These are phyloP conservation scores for Achroia grisella DNA, from an alignment of 1,140 invertebrate species.

Conservation along the genomic window DNA sequence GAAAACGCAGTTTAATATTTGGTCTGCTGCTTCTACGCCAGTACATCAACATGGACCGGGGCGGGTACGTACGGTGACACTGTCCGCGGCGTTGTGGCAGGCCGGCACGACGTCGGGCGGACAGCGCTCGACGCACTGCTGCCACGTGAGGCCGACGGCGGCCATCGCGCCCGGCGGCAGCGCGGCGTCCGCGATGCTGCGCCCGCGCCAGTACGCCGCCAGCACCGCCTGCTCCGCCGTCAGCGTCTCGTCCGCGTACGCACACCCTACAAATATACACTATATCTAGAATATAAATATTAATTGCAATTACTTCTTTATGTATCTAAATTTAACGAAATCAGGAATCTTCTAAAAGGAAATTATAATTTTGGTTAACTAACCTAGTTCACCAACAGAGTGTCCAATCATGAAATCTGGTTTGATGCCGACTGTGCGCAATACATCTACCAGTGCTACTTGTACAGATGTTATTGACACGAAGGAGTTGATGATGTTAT, in stretches of 20 bases:
- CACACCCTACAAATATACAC: slow-evolving; percentile 83
- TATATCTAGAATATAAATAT: no score
- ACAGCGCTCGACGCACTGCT: slow-evolving; percentile 83
- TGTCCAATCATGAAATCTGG: slow-evolving; percentile 97
- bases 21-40: no score
- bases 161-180: slow-evolving; percentile 87
- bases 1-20: no score
- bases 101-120: slow-evolving; percentile 87
- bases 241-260: slow-evolving; percentile 96
- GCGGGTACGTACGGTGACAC: slow-evolving; percentile 82
- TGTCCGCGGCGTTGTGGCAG: slow-evolving; percentile 95
- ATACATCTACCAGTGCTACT: slow-evolving; percentile 91
- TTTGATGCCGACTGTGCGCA: slow-evolving; percentile 84
- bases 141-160: slow-evolving; percentile 91
- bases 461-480: slow-evolving; percentile 96
- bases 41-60: no score
- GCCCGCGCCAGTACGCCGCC: slow-evolving; percentile 94
- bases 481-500: slow-evolving; percentile 91
- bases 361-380: slow-evolving; percentile 7
- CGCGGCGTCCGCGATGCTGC: slow-evolving; percentile 86
- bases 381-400: slow-evolving; percentile 91
- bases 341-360: no score
- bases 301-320: no score
- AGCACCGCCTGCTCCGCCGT: slow-evolving; percentile 94
- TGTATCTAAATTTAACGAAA: no score